Percentiles rank a stretch among this genome's conserved stretches.
These are phyloP conservation scores for Gryllus bimaculatus DNA, from an alignment of 1,140 invertebrate genomes.

Conservation along the genomic window DNA sequence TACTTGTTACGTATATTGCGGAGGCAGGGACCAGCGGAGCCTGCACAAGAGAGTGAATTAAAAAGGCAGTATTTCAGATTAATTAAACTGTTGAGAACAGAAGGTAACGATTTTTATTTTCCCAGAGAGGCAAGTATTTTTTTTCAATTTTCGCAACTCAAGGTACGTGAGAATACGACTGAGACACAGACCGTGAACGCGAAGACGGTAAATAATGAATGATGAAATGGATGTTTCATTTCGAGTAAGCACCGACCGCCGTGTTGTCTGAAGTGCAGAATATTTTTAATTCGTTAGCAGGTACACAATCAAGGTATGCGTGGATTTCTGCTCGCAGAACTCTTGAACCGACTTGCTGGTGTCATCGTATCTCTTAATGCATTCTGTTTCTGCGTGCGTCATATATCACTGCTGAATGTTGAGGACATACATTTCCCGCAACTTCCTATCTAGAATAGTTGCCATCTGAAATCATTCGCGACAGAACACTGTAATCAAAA, in stretches of 20 bases:
- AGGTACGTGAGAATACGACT: background rate
- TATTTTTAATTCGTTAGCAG: background rate
- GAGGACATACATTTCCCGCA: too few species aligned
- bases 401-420: too few species aligned
- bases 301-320: background rate
- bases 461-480: too few species aligned
- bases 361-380: too few species aligned
- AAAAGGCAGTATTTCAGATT: constrained; percentile 5
- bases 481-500: too few species aligned
- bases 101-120: background rate
- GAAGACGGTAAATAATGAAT: constrained; percentile 1
- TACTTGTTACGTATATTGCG: background rate
- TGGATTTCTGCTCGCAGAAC: too few species aligned
- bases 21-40: background rate
- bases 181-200: background rate
- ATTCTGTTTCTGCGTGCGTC: too few species aligned
- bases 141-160: background rate
- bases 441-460: too few species aligned
- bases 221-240: constrained; percentile 5
- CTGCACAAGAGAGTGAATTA: background rate
- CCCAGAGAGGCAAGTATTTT: background rate
- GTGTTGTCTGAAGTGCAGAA: background rate
- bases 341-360: too few species aligned
- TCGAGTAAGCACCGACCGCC: background rate
- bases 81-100: constrained; percentile 5